Evolutionary conservation across 2,888 invertebrate species (phyloP), one percentile per base, ranked within the genome.

Genomic region (Platypus cylindrus): DNA sequence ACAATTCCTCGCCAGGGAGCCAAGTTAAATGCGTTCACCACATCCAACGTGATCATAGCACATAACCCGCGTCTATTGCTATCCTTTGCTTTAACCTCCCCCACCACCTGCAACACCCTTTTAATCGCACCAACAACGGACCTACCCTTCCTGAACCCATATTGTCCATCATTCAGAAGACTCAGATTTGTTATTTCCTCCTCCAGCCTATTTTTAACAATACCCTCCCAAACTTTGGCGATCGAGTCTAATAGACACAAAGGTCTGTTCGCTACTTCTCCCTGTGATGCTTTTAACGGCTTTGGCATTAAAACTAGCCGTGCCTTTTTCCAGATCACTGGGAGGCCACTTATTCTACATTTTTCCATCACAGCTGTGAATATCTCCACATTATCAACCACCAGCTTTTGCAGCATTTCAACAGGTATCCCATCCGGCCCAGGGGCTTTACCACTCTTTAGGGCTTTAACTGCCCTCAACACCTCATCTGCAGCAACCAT

Each of bases 11-110:
- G 16, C 31, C 36, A 31, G 2, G 22, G 20, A 3, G 38, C 32
- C 3, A 32, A 30, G 8, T 41, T 41, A 17, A 41, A 41, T 2
- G 34, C 38, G 26, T 41, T 41, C 11, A 24, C 17, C 2, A 38
- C 27, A 20, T 32, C 35, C 5, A 38, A 4, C 2, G 17, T 14
- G 2, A 38, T 15, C 29, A 41, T 12, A 1, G 18, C 16, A 9
- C 26, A 38, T 17, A 32, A 18, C 9, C 20, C 23, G 14, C 29
- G 34, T n/a, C 27, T 25, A 11, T 17, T 30, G 13, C 9, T 12
- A 11, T 11, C 24, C n/a, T 18, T 12, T 5, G 9, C 17, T 16
- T 16, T 34, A 3, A n/a, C 17, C 4, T 17, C 20, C 2, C 27
- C 30, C 5, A 24, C 29, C 11, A n/a, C 27, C 1, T 18, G 5